Conservation (phyloP, 2,888 invertebrate genomes). For the Cheilosia variabilis region DNA sequence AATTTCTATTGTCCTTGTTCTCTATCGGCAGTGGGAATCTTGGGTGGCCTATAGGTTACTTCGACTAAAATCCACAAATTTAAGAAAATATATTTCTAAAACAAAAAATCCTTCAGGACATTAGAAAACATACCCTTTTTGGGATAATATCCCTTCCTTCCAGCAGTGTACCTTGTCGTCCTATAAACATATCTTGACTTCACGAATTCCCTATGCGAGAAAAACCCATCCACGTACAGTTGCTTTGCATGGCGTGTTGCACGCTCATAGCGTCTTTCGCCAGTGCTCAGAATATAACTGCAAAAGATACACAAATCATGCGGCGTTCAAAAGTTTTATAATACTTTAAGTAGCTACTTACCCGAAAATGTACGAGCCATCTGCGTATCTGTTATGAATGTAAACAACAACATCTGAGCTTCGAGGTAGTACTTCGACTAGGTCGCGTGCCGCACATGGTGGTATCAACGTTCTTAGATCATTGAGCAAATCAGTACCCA, state of each 20-base stretch:
- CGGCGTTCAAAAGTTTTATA: not conserved
- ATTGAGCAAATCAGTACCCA: not conserved
- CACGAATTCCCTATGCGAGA: slow-evolving; percentile 3
- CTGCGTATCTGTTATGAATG: slow-evolving; percentile 9
- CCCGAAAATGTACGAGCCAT: slow-evolving; percentile 33
- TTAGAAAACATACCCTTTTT: not conserved
- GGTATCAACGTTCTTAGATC: slow-evolving; percentile 12
- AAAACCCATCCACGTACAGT: slow-evolving; percentile 13
- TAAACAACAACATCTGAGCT: slow-evolving; percentile 7
- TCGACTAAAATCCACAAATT: slow-evolving; percentile 14
- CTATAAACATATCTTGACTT: slow-evolving; percentile 23
- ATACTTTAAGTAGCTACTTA: not conserved
- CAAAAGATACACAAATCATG: not conserved
- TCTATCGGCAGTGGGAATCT: slow-evolving; percentile 1
- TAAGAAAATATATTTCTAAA: not conserved
- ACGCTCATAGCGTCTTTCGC: slow-evolving; percentile 24
- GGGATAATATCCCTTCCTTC: slow-evolving; percentile 22
- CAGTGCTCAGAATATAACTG: slow-evolving; percentile 18
- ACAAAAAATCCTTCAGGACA: not conserved
- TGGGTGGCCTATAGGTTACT: slow-evolving; percentile 12
- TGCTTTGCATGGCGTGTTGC: not conserved
- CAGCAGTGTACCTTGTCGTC: slow-evolving; percentile 25
- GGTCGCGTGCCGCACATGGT: slow-evolving; percentile 4
- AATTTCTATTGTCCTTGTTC: not conserved
- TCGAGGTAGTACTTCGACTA: not conserved